A percentile compares a stretch with the other conserved stretches of the same genome.
Evolutionary conservation across 2,113 vertebrate genomes (phyloP).

Genomic region (Pipra filicauda): DNA sequence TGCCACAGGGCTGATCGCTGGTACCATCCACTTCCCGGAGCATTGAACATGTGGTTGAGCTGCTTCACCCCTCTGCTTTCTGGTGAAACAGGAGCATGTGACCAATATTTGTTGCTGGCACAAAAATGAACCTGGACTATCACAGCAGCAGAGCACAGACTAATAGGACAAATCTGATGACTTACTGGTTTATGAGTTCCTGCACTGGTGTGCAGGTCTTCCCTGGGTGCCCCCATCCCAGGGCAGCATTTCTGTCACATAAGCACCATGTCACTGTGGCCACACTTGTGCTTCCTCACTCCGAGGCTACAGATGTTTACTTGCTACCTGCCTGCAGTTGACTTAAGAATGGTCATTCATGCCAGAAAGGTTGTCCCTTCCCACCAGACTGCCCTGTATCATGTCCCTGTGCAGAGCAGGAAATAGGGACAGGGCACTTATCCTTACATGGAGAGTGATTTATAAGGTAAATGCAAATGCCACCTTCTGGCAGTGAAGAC

Average conservation of each 20-base stretch:
- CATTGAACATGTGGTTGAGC: background rate
- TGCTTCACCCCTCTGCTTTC: background rate
- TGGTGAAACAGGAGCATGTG: background rate
- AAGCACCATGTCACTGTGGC: background rate
- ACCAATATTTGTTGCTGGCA: background rate
- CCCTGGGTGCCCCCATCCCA: background rate
- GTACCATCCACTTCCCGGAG: background rate
- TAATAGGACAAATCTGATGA: background rate
- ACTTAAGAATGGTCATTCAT: background rate
- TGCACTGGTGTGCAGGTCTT: background rate
- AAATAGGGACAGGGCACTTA: background rate
- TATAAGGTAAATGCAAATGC: background rate
- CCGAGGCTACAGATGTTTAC: background rate
- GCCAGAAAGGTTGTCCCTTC: background rate
- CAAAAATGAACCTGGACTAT: background rate
- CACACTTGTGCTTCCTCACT: background rate
- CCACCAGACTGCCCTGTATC: background rate
- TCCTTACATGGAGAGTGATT: background rate
- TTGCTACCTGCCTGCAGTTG: background rate
- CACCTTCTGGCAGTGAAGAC: background rate
- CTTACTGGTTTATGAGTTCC: background rate
- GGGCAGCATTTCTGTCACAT: background rate
- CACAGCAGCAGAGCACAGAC: background rate
- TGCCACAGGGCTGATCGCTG: accelerated
- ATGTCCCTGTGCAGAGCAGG: background rate